These are phyloP conservation scores for Salvelinus fontinalis DNA, from an alignment of 2,113 vertebrate genomes.

Conservation along the genomic window DNA sequence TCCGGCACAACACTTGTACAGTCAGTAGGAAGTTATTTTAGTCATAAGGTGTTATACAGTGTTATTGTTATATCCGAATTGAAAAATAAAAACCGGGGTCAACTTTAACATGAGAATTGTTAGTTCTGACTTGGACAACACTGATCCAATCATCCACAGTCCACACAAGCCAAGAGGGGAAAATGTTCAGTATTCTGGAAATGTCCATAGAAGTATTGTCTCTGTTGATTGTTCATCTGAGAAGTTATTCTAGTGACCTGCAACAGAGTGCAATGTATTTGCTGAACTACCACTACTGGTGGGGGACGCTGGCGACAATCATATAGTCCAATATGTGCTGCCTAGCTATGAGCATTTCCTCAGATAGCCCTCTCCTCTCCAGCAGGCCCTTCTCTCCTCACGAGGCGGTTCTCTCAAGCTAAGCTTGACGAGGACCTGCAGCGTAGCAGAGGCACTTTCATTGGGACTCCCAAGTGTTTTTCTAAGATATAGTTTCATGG, in stretches of 20 bases:
- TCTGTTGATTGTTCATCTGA: slow-evolving; percentile 24
- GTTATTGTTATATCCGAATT: slow-evolving; percentile 16
- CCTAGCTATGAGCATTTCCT: slow-evolving; percentile 11
- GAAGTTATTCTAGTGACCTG: not conserved
- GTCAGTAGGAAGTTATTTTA: slow-evolving; percentile 53
- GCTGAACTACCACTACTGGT: not conserved
- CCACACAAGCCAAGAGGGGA: slow-evolving; percentile 8
- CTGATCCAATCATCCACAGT: not conserved
- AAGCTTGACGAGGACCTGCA: not conserved
- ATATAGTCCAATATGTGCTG: slow-evolving; percentile 2
- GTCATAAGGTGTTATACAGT: slow-evolving; percentile 30
- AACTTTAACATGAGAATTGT: slow-evolving; percentile 28
- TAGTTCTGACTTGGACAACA: slow-evolving; percentile 49
- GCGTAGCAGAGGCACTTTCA: slow-evolving; percentile 21
- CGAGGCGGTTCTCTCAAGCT: slow-evolving; percentile 2
- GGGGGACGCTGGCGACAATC: not conserved
- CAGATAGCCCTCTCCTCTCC: not conserved
- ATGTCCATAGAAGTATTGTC: not conserved
- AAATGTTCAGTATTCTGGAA: slow-evolving; percentile 16
- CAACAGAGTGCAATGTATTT: not conserved
- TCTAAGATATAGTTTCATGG: slow-evolving; percentile 58
- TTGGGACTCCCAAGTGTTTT: slow-evolving; percentile 55
- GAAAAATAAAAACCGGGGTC: slow-evolving; percentile 28
- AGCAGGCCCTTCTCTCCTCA: not conserved
- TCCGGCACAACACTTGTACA: slow-evolving; percentile 33